Base-by-base conservation (phyloP, 92 coral and sea anemone genomes). In the Palythoa caribaeorum region DNA sequence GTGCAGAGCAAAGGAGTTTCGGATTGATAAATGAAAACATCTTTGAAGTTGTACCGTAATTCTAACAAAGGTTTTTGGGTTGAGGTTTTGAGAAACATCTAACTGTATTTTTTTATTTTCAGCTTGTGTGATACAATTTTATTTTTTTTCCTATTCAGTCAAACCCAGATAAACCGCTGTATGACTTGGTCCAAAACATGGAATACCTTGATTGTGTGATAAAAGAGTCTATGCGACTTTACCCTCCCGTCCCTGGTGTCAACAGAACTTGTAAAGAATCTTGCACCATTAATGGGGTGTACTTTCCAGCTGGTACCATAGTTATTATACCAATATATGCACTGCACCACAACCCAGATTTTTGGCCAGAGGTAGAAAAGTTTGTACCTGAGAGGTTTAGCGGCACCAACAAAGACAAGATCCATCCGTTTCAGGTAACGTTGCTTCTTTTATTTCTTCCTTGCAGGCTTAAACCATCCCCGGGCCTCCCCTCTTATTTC, bases 301-400 rank as follows among this genome's bases (percentile, higher is more conserved):
- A 88, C 28, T 88, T 93, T 38, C 95, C 93, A 40, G 90, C 92
- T 28, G 95, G 93, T 0, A 84, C 85, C 77, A 73, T 73, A 12
- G 83, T 93, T 6, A 39, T 77, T n/a, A 80, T 93, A 5, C 93
- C 95, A 36, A 53, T 90, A 16, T 90, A 84, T 79, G 79, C 87
- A 35, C 81, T 93, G n/a, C 93, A 93, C 78, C 93, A 90, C 51
- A 93, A 90, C 53, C 92, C 92, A 28, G 86, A 90, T 21, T 93
- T 87, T 16, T 93, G 95, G 95, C 89, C 93, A 9, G 92, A 93
- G 11, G 90, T 88, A 21, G 88, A 93, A 3, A 88, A 87, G 77
- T 93, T 87, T 86, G 88, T 90, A 83, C 95, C 95, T n/a, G 95
- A 93, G 83, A 89, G 95, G 15, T 93, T 93, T 87, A 91, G 93